Evolutionary conservation across 2,113 vertebrate genomes (phyloP), one percentile per base, ranked within the genome.

Genomic region (Cranoglanis bouderius): DNA sequence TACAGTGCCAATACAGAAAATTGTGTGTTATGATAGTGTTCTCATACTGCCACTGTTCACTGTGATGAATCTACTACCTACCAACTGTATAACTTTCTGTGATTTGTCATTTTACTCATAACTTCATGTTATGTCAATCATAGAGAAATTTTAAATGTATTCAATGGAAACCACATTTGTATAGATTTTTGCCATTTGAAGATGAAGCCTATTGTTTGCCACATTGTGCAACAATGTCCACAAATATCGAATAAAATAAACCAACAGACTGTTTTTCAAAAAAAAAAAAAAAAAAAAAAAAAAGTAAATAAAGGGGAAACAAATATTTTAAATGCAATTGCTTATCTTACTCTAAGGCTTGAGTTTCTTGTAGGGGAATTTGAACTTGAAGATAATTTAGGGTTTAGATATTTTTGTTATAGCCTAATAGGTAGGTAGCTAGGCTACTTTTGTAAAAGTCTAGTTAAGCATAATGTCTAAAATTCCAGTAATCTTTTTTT

Each of bases 361-460:
- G 59, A 84, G 46, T 72, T 89, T 55, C 65, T 86, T 82, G 35
- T 82, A 32, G 80, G n/a, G 32, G 55, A 85, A 82, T 85, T 84
- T 78, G 21, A 87, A 85, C 3, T 72, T 26, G 59, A 55, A 84
- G 35, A 49, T 86, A 67, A 53, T 86, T 88, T 67, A 46, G 63
- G 38, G 53, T 59, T 87, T 77, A 59, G 57, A 59, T 88, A 77
- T 82, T 83, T 83, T 87, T 83, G 80, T 83, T 51, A 87, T 65
- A 87, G 80, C 2, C 51, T 74, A 82, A 82, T 55, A 12, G 49
- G 14, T 55, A n/a, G n/a, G 49, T 29, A 82, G 46, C 86, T 51
- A 74, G n/a, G 32, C 49, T 88, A 82, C 65, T 75, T 88, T 88
- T 88, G 87, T 84, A 82, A 83, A 74, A 57, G 78, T 88, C 63